Percentiles rank a stretch among this genome's conserved stretches.
These are phyloP conservation scores for Myiotriccus ornatus DNA, from an alignment of 2,797 vertebrate genomes.

Conservation along the genomic window DNA sequence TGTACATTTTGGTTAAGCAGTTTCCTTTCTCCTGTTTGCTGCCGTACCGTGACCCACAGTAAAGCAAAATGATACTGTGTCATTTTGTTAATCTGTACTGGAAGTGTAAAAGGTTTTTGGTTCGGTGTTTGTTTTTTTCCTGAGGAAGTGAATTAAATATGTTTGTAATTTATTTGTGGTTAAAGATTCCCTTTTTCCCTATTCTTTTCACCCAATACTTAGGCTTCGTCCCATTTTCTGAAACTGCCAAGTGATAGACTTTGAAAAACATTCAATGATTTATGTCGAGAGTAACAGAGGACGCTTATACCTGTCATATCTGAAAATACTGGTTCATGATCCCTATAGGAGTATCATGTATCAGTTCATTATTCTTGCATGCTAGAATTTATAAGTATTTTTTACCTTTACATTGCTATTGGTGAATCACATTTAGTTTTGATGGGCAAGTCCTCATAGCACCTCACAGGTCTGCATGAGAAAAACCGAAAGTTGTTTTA, in stretches of 20 bases:
- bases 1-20: neutral
- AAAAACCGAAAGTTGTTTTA: neutral
- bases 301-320: neutral
- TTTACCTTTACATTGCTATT: neutral
- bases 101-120: neutral
- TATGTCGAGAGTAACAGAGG: neutral
- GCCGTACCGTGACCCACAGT: neutral
- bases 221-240: neutral
- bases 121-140: neutral
- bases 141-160: neutral
- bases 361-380: neutral
- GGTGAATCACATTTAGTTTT: neutral
- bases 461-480: neutral
- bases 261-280: neutral
- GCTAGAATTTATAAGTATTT: neutral
- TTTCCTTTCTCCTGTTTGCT: neutral
- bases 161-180: neutral
- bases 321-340: neutral
- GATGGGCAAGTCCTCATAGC: neutral
- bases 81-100: neutral
- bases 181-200: neutral
- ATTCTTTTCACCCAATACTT: neutral
- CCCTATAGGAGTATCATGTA: neutral
- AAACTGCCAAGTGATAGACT: neutral
- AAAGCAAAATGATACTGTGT: neutral